phyloP scores from a whole-genome alignment of 1,140 invertebrate genomes.

The Rhynchophorus ferrugineus region DNA sequence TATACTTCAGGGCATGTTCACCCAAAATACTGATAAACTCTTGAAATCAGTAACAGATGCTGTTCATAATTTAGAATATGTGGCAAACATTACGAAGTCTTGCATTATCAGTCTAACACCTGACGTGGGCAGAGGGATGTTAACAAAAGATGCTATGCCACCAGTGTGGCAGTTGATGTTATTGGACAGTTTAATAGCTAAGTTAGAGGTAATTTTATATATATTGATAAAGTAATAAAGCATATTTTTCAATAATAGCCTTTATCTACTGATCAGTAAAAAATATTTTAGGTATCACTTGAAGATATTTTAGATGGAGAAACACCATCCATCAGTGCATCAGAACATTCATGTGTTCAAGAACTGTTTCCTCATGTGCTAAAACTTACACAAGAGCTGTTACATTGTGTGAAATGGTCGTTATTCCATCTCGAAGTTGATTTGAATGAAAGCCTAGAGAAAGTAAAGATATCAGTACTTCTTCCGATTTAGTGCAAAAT shows the following conservation, averaged over 20 bases:
- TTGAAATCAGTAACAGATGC: conserved; percentile 61
- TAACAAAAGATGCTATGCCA: conserved; percentile 50
- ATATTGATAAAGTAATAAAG: no score
- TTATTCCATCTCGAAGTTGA: conserved; percentile 42
- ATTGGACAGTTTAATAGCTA: conserved; percentile 59
- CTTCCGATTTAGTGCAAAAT: no score
- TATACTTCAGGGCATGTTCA: conserved; percentile 59
- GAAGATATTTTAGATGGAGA: conserved; percentile 33
- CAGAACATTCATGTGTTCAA: conserved; percentile 38
- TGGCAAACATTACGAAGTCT: conserved; percentile 62
- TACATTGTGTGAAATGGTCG: conserved; percentile 41
- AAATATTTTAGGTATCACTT: conserved; percentile 53
- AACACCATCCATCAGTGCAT: conserved; percentile 8
- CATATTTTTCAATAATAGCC: no score
- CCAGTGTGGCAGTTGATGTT: conserved; percentile 58
- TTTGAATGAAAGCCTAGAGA: conserved; percentile 41
- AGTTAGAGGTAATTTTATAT: conserved; percentile 40
- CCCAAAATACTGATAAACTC: conserved; percentile 69
- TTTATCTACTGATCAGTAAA: no score
- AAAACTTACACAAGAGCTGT: conserved; percentile 52
- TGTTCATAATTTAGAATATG: conserved; percentile 59
- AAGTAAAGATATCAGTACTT: conserved; percentile 10
- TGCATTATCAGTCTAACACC: conserved; percentile 58
- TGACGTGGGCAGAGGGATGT: conserved; percentile 41
- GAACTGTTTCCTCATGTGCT: conserved; percentile 57